These are phyloP conservation scores for Cabera pusaria DNA, from an alignment of 2,888 invertebrate species.

Conservation along the genomic window DNA sequence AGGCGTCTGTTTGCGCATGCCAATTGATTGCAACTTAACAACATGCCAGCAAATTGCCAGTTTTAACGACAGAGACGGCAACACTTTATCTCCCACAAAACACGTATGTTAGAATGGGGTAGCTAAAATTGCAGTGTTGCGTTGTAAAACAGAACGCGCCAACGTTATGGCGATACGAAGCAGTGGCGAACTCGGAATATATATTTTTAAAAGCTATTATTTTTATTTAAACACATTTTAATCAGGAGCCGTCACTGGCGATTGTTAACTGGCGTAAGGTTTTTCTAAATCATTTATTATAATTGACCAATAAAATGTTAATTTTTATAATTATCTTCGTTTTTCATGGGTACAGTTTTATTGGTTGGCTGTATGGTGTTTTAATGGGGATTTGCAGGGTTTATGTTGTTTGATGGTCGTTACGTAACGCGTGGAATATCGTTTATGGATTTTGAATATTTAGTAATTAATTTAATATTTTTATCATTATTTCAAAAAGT, in stretches of 20 bases:
- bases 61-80: conserved; percentile 45
- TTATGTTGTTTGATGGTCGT: conserved; percentile 12
- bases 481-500: too few relatives aligned
- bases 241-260: conserved; percentile 51
- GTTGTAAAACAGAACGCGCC: conserved; percentile 36
- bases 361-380: conserved; percentile 20
- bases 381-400: conserved; percentile 15
- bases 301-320: conserved; percentile 72
- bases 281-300: conserved; percentile 66
- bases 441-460: conserved; percentile 4
- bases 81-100: conserved; percentile 5
- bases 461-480: too few relatives aligned
- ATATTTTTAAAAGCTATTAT: conserved; percentile 70
- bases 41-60: conserved; percentile 79
- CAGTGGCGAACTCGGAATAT: conserved; percentile 60
- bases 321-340: conserved; percentile 59
- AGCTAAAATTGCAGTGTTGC: conserved; percentile 21
- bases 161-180: conserved; percentile 53
- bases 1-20: conserved; percentile 83
- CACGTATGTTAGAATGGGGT: conserved; percentile 39
- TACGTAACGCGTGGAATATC: conserved; percentile 1
- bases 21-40: conserved; percentile 84
- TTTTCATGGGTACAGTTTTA: conserved; percentile 38
- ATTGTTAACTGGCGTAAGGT: conserved; percentile 48
- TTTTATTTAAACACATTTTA: conserved; percentile 71